A percentile compares a stretch with the other conserved stretches of the same genome.
These are phyloP conservation scores for Calidris pugnax DNA, from an alignment of 2,113 vertebrate genomes.

Conservation along the genomic window DNA sequence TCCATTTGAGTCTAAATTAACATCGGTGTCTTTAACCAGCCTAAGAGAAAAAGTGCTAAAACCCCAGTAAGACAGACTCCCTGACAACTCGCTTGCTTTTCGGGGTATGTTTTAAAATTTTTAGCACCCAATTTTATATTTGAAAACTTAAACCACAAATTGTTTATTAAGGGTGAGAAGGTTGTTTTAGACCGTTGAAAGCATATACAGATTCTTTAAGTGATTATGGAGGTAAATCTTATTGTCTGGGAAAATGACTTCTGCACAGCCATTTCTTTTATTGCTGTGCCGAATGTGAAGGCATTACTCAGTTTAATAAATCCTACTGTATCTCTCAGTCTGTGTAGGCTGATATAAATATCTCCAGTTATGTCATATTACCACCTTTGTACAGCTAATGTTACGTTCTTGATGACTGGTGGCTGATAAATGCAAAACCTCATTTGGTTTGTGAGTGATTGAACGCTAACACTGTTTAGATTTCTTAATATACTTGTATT, in stretches of 20 bases:
- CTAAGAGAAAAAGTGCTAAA: not conserved
- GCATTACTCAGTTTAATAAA: slow-evolving; percentile 82
- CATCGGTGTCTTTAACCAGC: not conserved
- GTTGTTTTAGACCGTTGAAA: slow-evolving; percentile 54
- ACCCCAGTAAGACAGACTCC: not conserved
- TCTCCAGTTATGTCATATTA: slow-evolving; percentile 79
- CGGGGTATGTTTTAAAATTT: not conserved
- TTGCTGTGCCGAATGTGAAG: slow-evolving; percentile 71
- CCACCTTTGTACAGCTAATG: slow-evolving; percentile 79
- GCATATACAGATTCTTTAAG: slow-evolving; percentile 67
- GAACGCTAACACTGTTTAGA: slow-evolving; percentile 93
- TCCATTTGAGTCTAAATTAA: not conserved
- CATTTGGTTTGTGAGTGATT: slow-evolving; percentile 95
- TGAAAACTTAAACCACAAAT: slow-evolving; percentile 51
- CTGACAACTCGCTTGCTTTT: not conserved
- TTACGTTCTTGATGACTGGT: slow-evolving; percentile 75
- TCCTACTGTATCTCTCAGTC: slow-evolving; percentile 77
- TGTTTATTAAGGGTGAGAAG: slow-evolving; percentile 56
- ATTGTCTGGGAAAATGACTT: slow-evolving; percentile 78
- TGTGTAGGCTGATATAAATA: slow-evolving; percentile 80
- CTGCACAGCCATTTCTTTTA: slow-evolving; percentile 76
- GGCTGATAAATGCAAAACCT: slow-evolving; percentile 91
- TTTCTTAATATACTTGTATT: slow-evolving; percentile 99
- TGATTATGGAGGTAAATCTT: slow-evolving; percentile 76
- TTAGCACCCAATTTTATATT: not conserved